Conservation (phyloP, 2,113 vertebrate genomes). For the Pimephales promelas region DNA sequence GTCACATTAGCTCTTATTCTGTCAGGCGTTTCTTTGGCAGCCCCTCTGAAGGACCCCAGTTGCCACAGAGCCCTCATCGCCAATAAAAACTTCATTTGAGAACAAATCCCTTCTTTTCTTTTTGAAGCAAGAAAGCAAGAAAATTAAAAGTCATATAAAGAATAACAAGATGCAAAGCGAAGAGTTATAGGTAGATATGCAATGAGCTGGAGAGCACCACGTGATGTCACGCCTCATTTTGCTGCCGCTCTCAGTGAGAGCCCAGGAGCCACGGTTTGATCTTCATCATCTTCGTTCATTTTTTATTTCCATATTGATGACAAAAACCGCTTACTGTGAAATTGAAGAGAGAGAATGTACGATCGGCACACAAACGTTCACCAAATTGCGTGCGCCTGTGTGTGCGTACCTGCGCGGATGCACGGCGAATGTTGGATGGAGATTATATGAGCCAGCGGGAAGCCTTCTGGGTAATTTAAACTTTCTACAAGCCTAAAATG, state of each 20-base stretch:
- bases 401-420: conserved; percentile 1
- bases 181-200: background rate
- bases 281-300: conserved; percentile 39
- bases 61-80: conserved; percentile 24
- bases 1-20: conserved; percentile 42
- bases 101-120: conserved; percentile 40
- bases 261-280: conserved; percentile 25
- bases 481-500: conserved; percentile 29
- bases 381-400: background rate
- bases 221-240: conserved; percentile 45
- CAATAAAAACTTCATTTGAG: conserved; percentile 44
- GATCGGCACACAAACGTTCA: conserved; percentile 7
- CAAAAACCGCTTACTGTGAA: conserved; percentile 43
- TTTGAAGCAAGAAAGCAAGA: background rate
- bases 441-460: conserved; percentile 22
- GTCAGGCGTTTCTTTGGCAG: conserved; percentile 42
- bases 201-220: background rate
- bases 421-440: conserved; percentile 15
- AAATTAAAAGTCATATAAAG: conserved; percentile 11
- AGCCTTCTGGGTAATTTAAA: conserved; percentile 40
- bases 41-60: conserved; percentile 46
- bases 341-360: conserved; percentile 30
- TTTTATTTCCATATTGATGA: conserved; percentile 46
- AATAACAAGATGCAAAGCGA: conserved; percentile 5
- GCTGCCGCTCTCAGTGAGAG: conserved; percentile 17